Conservation (phyloP, 2,797 vertebrate genomes). For the Gymnothorax javanicus region DNA sequence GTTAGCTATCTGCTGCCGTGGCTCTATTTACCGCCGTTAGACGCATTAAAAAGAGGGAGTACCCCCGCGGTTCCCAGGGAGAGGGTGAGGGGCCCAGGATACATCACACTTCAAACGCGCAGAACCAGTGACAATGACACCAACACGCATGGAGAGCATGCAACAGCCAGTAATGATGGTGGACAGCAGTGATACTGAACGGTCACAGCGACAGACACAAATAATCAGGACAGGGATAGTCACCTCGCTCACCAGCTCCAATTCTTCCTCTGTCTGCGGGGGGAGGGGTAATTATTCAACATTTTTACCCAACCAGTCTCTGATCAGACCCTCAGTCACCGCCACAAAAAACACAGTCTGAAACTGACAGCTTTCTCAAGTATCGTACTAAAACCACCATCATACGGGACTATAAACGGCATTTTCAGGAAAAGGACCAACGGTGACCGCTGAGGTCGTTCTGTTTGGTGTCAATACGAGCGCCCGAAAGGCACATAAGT, state of each 20-base stretch:
- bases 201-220: conserved; percentile 28
- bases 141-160: neutral
- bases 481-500: too few species aligned
- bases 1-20: too few species aligned
- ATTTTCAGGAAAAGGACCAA: neutral
- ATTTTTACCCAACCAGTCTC: neutral
- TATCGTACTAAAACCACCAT: neutral
- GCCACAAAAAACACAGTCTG: neutral
- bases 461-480: too few species aligned
- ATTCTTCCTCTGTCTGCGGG: conserved; percentile 86
- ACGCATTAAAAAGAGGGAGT: neutral
- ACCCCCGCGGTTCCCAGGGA: too few species aligned
- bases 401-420: neutral
- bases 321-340: neutral
- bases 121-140: too few species aligned
- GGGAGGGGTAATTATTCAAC: conserved; percentile 25
- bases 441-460: too few species aligned
- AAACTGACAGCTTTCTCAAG: neutral
- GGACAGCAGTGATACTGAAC: neutral
- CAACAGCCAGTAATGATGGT: neutral
- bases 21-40: neutral
- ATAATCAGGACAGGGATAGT: conserved; percentile 58
- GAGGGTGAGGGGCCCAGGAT: too few species aligned
- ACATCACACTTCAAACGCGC: too few species aligned
- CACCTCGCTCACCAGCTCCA: conserved; percentile 91